Evolutionary conservation across 2,113 vertebrate genomes (phyloP).

Genomic region (Lophochroa leadbeateri): DNA sequence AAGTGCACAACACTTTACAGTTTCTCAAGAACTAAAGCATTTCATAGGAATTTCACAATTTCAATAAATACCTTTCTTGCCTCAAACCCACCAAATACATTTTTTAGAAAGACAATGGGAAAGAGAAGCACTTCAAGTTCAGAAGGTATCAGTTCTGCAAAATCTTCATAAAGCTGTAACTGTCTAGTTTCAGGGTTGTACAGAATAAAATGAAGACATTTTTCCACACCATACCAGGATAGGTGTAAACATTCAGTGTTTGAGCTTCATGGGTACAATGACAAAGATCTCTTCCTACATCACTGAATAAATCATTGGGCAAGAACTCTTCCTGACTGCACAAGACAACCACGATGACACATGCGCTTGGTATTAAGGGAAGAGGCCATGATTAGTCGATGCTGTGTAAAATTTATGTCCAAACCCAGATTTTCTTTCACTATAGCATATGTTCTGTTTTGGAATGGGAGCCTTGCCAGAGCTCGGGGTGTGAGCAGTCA

Average conservation of each 20-base stretch:
- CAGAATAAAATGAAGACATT: background rate
- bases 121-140: background rate
- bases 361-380: background rate
- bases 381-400: background rate
- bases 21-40: background rate
- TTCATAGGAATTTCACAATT: background rate
- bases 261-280: background rate
- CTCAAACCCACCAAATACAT: background rate
- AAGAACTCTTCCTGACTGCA: background rate
- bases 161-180: background rate
- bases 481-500: background rate
- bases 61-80: background rate
- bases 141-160: background rate
- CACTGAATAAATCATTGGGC: background rate
- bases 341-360: background rate
- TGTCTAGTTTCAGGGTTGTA: background rate
- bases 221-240: background rate
- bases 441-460: background rate
- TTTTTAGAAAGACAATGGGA: background rate
- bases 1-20: background rate
- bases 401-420: background rate
- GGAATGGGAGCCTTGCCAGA: background rate
- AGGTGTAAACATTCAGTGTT: background rate
- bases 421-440: background rate
- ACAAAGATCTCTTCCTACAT: background rate